phyloP scores from a whole-genome alignment of 2,797 vertebrate species.

The Pipistrellus pipistrellus region DNA sequence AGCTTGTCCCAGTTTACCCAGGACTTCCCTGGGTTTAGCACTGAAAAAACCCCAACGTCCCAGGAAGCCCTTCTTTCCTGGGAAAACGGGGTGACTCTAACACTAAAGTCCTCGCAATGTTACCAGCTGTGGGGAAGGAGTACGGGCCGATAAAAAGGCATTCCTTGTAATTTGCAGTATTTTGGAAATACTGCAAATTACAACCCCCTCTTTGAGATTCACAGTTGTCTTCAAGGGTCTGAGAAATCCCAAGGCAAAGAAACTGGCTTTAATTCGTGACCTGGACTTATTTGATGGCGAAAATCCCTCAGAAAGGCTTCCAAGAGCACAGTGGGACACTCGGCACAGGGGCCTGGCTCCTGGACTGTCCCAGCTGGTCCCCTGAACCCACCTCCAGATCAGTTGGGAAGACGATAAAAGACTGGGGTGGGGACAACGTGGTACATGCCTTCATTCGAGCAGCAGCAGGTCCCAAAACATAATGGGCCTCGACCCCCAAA shows the following conservation, averaged over 20 bases:
- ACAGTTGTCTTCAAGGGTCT: background rate
- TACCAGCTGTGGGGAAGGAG: no score
- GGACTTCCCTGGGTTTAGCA: background rate
- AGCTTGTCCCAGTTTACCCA: background rate
- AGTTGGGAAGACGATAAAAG: background rate
- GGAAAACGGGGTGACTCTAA: background rate
- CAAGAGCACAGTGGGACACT: background rate
- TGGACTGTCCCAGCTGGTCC: no score
- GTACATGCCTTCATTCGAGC: no score
- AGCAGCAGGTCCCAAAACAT: fast-evolving
- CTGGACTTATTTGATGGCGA: background rate
- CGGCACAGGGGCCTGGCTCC: background rate
- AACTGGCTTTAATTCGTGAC: background rate
- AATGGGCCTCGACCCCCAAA: background rate
- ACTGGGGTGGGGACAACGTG: fast-evolving
- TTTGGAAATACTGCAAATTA: background rate
- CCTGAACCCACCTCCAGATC: background rate
- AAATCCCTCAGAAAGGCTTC: background rate
- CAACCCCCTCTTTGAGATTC: background rate
- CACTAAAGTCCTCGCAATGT: background rate
- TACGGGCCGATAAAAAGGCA: background rate
- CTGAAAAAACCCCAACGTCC: background rate
- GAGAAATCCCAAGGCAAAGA: background rate
- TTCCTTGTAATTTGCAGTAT: background rate
- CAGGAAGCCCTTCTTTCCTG: background rate